Evolutionary conservation across 2,797 vertebrate genomes (phyloP).

Genomic region (Taenioides sp.): DNA sequence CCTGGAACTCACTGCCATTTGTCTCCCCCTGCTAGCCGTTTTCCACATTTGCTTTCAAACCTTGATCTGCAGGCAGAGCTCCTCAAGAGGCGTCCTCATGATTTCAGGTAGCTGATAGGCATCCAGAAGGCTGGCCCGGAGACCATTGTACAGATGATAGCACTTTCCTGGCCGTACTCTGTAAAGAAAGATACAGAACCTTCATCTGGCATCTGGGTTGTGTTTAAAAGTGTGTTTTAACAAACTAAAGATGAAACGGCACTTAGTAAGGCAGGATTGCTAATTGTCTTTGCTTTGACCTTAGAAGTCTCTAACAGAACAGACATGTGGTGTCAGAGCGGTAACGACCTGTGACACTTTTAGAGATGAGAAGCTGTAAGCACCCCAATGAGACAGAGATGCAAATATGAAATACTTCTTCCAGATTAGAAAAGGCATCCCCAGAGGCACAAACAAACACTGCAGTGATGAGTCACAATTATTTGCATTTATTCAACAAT

Average conservation of each 20-base stretch:
- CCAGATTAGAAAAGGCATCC: slow-evolving; percentile 8
- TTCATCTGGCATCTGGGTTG: slow-evolving; percentile 18
- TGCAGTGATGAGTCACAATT: slow-evolving; percentile 1
- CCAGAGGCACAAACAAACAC: slow-evolving; percentile 13
- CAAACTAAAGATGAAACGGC: neutral
- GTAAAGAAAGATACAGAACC: slow-evolving; percentile 25
- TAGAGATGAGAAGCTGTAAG: slow-evolving; percentile 24
- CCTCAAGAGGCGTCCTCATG: slow-evolving; percentile 93
- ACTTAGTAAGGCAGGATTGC: slow-evolving; percentile 40
- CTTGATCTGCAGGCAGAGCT: slow-evolving; percentile 98
- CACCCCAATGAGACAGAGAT: slow-evolving; percentile 13
- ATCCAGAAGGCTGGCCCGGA: slow-evolving; percentile 90
- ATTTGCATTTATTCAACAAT: slow-evolving; percentile 7
- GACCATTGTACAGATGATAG: slow-evolving; percentile 93
- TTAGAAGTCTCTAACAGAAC: slow-evolving; percentile 29
- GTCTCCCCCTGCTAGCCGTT: slow-evolving; percentile 9
- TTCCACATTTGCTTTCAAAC: slow-evolving; percentile 61
- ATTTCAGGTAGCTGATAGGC: slow-evolving; percentile 97
- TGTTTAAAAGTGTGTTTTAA: neutral
- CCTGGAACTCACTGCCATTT: slow-evolving; percentile 5
- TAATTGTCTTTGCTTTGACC: slow-evolving; percentile 64
- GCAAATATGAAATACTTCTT: slow-evolving; percentile 28
- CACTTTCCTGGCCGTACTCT: slow-evolving; percentile 96
- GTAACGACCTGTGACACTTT: slow-evolving; percentile 34
- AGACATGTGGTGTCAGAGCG: slow-evolving; percentile 29